A percentile compares a stretch with the other conserved stretches of the same genome.
Conservation (phyloP, 2,797 vertebrate species). For the Peromyscus nudipes region DNA sequence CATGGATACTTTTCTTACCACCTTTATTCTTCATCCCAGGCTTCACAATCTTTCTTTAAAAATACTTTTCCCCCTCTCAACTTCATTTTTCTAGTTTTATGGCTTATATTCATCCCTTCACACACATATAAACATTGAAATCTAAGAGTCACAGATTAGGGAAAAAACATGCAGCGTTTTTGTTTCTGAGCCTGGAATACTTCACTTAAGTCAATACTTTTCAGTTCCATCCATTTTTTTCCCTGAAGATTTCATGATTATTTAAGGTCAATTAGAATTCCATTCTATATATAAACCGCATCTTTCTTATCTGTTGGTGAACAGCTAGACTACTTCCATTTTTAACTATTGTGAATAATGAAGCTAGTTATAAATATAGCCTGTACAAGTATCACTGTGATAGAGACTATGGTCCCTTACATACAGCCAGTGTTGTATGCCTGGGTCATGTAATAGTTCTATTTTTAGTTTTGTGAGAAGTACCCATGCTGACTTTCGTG, state of each 20-base stretch:
- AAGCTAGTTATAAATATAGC: not conserved
- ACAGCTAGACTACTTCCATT: not conserved
- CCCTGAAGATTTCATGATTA: not conserved
- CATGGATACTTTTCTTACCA: not conserved
- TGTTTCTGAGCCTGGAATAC: not conserved
- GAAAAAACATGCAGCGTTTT: not conserved
- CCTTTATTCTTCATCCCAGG: not conserved
- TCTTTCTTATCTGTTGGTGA: not conserved
- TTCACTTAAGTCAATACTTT: not conserved
- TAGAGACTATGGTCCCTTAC: not conserved
- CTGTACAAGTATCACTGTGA: too few relatives aligned
- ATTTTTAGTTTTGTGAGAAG: not conserved
- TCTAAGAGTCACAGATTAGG: not conserved
- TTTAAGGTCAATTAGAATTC: not conserved
- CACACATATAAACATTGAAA: not conserved
- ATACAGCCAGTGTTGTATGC: too few relatives aligned
- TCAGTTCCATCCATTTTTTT: not conserved
- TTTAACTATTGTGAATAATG: not conserved
- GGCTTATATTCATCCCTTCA: not conserved
- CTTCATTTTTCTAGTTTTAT: not conserved
- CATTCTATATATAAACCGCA: not conserved
- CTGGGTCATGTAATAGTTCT: not conserved
- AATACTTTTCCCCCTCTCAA: not conserved
- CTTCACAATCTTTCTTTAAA: not conserved
- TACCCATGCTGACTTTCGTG: not conserved